Evolutionary conservation across 2,113 vertebrate genomes (phyloP), one percentile per base, ranked within the genome.

Genomic region (Caloenas nicobarica): DNA sequence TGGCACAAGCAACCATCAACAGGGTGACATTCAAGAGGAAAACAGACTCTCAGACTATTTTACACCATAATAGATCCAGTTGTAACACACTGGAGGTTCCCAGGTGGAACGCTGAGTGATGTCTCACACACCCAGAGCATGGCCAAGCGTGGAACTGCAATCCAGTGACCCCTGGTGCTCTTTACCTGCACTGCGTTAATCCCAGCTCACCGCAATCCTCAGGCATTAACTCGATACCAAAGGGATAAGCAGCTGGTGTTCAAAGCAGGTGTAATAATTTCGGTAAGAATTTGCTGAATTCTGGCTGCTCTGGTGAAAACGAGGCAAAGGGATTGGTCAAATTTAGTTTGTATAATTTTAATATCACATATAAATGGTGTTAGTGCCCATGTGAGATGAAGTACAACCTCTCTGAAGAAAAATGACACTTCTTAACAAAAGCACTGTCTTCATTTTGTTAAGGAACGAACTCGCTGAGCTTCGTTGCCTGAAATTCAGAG

Each of bases 31-130:
- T 19, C 18, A 22, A 14, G 76, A 70, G 19, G 22, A 51, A 66
- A 68, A 36, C 4, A 16, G 23, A 13, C 26, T 61, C 34, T 15
- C 50, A 13, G 40, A 1, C 4, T 15, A 1, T 8, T 16, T 24
- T 10, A 17, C 17, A 24, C 17, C 1, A 0, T 2, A 6, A 62
- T 5, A 21, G 12, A 34, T 69, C 33, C 25, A 0, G 0, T 3
- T 36, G 24, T 36, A 65, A 46, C 3, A 2, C 0, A 2, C 18
- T 1, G 11, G 42, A n/a, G 78, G 58, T 60, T 73, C 58, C 60
- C 2, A 0, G 26, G 40, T 36, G 34, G 85, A 77, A 51, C 40
- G 61, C 23, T 80, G 18, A 50, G 21, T 33, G 34, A 7, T 13
- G 15, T 12, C 31, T 53, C 12, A 14, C 29, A 28, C 23, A 36